phyloP scores from a whole-genome alignment of 2,797 vertebrate genomes.

The Neosalanx taihuensis region DNA sequence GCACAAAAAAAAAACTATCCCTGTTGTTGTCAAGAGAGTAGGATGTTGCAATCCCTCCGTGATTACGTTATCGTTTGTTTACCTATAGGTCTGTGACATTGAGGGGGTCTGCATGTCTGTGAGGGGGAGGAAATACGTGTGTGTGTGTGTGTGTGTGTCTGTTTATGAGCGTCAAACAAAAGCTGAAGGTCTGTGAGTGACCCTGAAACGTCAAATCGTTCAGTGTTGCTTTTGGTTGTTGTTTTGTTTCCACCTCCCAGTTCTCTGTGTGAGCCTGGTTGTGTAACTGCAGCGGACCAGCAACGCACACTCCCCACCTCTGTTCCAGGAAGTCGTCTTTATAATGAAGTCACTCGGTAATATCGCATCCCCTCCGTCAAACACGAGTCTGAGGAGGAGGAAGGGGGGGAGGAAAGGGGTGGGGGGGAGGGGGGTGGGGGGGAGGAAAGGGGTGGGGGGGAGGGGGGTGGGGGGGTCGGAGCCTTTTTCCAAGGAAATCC shows the following conservation, averaged over 20 bases:
- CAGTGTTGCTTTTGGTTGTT: not conserved
- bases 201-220: not conserved
- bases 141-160: not conserved
- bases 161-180: no score
- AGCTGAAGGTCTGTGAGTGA: not conserved
- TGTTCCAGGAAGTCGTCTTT: conserved; percentile 3
- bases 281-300: not conserved
- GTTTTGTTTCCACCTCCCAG: not conserved
- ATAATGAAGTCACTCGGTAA: not conserved
- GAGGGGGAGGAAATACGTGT: not conserved
- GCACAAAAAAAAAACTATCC: conserved; percentile 17
- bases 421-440: no score
- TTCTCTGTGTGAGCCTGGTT: not conserved
- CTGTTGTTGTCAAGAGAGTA: conserved; percentile 17
- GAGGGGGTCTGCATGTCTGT: conserved; percentile 8
- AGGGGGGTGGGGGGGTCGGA: no score
- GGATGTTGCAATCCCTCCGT: conserved; percentile 17
- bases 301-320: not conserved
- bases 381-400: no score
- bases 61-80: conserved; percentile 12
- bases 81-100: conserved; percentile 23
- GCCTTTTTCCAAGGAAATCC: no score
- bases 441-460: no score
- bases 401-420: no score
- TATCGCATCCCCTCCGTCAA: no score